These are phyloP conservation scores for Luperina nickerlii DNA, from an alignment of 2,888 invertebrate genomes.

Conservation along the genomic window DNA sequence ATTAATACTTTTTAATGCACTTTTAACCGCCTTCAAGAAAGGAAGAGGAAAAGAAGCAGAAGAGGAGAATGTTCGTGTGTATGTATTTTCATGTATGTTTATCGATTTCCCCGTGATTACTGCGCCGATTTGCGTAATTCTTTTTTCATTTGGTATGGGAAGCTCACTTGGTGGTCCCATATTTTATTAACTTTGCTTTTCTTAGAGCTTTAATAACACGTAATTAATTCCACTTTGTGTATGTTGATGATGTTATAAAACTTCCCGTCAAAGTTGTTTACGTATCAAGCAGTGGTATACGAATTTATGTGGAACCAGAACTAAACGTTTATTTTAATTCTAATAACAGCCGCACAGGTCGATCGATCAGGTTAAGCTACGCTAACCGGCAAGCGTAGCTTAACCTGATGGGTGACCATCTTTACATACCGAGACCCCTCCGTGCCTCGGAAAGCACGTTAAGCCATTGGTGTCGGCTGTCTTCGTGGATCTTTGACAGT, in stretches of 20 bases:
- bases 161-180: neutral
- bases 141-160: neutral
- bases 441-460: too few species aligned
- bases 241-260: too few species aligned
- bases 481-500: too few species aligned
- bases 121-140: neutral
- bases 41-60: too few species aligned
- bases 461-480: too few species aligned
- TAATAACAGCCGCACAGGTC: too few species aligned
- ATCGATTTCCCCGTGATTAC: neutral
- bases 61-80: neutral
- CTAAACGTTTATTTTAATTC: neutral
- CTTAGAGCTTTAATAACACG: neutral
- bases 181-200: neutral
- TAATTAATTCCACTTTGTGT: neutral
- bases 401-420: too few species aligned
- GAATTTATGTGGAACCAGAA: neutral
- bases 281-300: neutral
- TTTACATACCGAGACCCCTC: too few species aligned
- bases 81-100: neutral
- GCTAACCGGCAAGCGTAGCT: too few species aligned
- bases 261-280: too few species aligned
- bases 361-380: too few species aligned
- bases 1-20: too few species aligned
- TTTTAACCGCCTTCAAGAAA: neutral